A percentile compares a stretch with the other conserved stretches of the same genome.
These are phyloP conservation scores for Colaptes auratus DNA, from an alignment of 2,113 vertebrate species.

Conservation along the genomic window DNA sequence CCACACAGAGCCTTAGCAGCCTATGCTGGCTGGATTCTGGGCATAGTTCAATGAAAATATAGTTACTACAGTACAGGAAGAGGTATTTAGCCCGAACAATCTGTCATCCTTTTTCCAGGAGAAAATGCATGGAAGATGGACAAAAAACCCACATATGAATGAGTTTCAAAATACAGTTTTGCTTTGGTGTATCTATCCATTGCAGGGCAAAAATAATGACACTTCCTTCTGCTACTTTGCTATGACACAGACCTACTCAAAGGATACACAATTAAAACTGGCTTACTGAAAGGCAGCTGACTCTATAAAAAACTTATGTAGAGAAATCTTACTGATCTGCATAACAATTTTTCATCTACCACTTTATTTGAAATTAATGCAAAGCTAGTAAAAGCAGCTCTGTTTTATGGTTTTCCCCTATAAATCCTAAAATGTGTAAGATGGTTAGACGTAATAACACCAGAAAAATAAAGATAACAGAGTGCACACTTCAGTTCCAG, in stretches of 20 bases:
- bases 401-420: conserved; percentile 29
- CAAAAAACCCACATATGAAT: background rate
- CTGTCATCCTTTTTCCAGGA: background rate
- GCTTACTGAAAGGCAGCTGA: background rate
- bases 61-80: background rate
- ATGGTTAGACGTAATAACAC: conserved; percentile 38
- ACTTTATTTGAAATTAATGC: background rate
- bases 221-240: background rate
- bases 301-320: background rate
- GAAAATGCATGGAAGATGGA: background rate
- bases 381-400: conserved; percentile 31
- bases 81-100: background rate
- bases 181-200: background rate
- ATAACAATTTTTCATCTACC: background rate
- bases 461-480: conserved; percentile 32
- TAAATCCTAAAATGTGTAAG: conserved; percentile 44
- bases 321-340: background rate
- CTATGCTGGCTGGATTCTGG: background rate
- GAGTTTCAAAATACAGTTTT: background rate
- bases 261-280: background rate
- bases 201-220: background rate
- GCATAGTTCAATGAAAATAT: background rate
- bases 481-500: conserved; percentile 15
- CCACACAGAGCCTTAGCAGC: background rate
- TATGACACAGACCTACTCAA: background rate